These are phyloP conservation scores for Danio aesculapii DNA, from an alignment of 2,797 vertebrate species.

Conservation along the genomic window DNA sequence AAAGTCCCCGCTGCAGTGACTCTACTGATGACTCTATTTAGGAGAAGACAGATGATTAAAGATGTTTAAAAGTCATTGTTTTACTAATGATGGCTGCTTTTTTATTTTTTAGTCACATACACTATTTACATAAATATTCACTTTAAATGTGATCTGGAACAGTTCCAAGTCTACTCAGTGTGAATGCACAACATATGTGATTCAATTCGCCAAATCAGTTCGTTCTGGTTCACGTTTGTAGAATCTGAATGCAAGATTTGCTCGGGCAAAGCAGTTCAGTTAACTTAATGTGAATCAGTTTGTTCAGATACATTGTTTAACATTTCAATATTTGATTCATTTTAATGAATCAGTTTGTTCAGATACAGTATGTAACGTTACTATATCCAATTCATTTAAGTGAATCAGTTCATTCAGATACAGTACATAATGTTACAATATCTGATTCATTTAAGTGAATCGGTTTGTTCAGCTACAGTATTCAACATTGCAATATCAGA, in stretches of 20 bases:
- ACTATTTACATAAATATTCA: too few relatives aligned
- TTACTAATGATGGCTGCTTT: background rate
- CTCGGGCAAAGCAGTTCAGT: too few relatives aligned
- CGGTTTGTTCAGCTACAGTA: background rate
- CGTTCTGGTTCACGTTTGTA: background rate
- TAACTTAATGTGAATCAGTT: background rate
- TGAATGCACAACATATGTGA: too few relatives aligned
- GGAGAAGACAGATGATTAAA: background rate
- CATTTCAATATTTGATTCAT: background rate
- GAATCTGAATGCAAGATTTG: background rate
- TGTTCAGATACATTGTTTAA: too few relatives aligned
- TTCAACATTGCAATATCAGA: too few relatives aligned
- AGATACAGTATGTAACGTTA: background rate
- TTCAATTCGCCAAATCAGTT: background rate
- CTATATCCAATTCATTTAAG: background rate
- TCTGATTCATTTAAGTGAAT: background rate
- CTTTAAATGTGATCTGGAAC: background rate
- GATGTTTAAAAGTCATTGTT: background rate
- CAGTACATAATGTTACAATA: background rate
- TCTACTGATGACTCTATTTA: slow-evolving; percentile 15
- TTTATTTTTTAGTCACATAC: too few relatives aligned
- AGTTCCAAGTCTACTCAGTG: background rate
- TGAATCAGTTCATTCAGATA: background rate
- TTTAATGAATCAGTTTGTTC: background rate
- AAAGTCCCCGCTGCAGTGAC: slow-evolving; percentile 17